Conservation (phyloP, 2,797 vertebrate species). For the Nyctibius grandis region DNA sequence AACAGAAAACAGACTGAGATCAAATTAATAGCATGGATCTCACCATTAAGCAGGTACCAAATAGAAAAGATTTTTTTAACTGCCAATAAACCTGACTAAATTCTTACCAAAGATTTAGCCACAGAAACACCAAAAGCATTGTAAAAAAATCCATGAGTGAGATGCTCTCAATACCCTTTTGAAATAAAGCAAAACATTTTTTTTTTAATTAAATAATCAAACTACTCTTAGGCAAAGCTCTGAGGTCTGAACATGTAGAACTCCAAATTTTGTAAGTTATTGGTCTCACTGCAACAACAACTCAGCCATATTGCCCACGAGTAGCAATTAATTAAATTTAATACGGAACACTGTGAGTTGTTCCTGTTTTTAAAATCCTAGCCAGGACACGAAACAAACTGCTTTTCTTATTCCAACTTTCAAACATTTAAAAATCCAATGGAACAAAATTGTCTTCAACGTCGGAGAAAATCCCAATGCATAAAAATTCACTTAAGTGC, state of each 20-base stretch:
- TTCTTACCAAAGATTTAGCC: not conserved
- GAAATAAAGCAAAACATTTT: not conserved
- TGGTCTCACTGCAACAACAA: constrained; percentile 38
- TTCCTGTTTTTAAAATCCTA: constrained; percentile 25
- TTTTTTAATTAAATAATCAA: not conserved
- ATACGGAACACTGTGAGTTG: not conserved
- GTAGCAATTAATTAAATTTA: constrained; percentile 57
- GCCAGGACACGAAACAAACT: not conserved
- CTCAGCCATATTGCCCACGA: constrained; percentile 1
- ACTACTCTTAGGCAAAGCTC: not conserved
- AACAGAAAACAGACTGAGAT: constrained; percentile 30
- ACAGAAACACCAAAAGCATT: not conserved
- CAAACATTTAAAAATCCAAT: constrained; percentile 23
- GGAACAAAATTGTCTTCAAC: not conserved
- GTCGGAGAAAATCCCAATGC: not conserved
- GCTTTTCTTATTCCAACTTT: constrained; percentile 20
- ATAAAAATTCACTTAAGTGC: constrained; percentile 15
- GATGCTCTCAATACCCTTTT: not conserved
- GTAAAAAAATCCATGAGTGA: not conserved
- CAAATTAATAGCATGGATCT: constrained; percentile 3
- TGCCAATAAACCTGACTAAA: not conserved
- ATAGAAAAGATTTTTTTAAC: not conserved
- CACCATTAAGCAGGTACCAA: constrained; percentile 9
- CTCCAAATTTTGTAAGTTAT: not conserved
- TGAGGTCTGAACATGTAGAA: not conserved